Evolutionary conservation across 2,888 invertebrate genomes (phyloP), one percentile per base, ranked within the genome.

Genomic region (Apotomis capreana): DNA sequence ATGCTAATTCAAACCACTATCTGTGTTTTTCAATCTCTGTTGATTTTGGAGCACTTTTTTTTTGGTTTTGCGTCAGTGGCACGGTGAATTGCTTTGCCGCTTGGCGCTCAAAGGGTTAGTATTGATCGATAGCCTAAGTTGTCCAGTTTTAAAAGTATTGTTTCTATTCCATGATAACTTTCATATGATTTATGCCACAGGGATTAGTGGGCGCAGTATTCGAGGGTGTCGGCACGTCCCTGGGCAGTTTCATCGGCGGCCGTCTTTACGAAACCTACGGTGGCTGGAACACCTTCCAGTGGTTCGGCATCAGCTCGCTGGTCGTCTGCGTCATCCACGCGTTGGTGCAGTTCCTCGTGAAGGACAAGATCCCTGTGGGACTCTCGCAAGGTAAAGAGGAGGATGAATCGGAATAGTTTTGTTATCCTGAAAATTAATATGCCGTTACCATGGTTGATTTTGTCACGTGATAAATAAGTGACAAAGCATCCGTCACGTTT

Each of bases 161-260:
- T 26, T 26, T 26, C 26, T 26, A 26, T 26, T 26, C 26, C 26
- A 26, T 26, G 2, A 26, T 26, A 26, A 26, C 26, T 26, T 26
- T 26, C 26, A 26, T 26, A 26, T 26, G 26, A 26, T 26, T 26
- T n/a, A 46, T 12, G 13, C 2, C 91, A 51, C 88, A 97, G 95
- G 98, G 98, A 68, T 89, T 98, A 57, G 96, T 97, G 46, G 97
- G 98, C 12, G 97, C 97, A 3, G 93, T 97, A 61, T 98, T 97
- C 84, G 98, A 98, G 91, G 98, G 98, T 13, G 92, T 97, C 12
- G 98, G 97, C 13, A 96, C 97, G 0, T 96, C 97, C 0, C 84
- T 95, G 10, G 97, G 97, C 52, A 97, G 97, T 83, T 94, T 96
- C 10, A 87, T 97, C 65, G 97, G 96, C n/a, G 97, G 97, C 0